Evolutionary conservation across 2,888 invertebrate genomes (phyloP), one percentile per base, ranked within the genome.

Genomic region (Metalampra italica): DNA sequence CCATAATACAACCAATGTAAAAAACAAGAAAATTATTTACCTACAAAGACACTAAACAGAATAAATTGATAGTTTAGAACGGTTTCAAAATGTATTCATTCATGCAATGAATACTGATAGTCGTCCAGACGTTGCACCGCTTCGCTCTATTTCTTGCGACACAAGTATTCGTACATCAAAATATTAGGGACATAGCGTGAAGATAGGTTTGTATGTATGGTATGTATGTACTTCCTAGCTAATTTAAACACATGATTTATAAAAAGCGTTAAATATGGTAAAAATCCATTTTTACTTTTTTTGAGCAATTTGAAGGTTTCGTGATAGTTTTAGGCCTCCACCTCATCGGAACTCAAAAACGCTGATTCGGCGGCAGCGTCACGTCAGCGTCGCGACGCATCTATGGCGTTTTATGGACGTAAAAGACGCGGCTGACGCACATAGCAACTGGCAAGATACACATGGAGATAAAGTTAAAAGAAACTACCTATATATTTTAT

Each of bases 1-100:
- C n/a, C 22, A 22, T 22, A 3, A 22, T 3, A 5, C 22, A 22
- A 22, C 22, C 5, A 5, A 14, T 39, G 14, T 4, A 14, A 7
- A 14, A 8, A 14, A 14, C 15, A 39, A 14, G 39, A 14, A 9
- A 14, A 8, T 39, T 13, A 14, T 41, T 29, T 22, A 36, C 37
- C 30, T 22, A 14, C 22, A 29, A 45, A 45, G 12, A 43, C 46
- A 44, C 46, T 53, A 12, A 50, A 51, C 54, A 44, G 30, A 47
- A 56, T 52, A 57, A 22, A 52, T 51, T 32, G 43, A 54, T 55
- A 45, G 47, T 49, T 51, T 44, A 57, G 53, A 59, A 55, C 47
- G 40, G 53, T 64, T 65, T 62, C 54, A 66, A 68, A 67, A 68
- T 59, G 60, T n/a, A 66, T 68, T 66, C 60, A 64, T 62, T 62